Evolutionary conservation across 30 jellyfish, hydroid and myxozoan genomes (phyloP), one percentile per base, ranked within the genome.

Genomic region (Clytia hemisphaerica): DNA sequence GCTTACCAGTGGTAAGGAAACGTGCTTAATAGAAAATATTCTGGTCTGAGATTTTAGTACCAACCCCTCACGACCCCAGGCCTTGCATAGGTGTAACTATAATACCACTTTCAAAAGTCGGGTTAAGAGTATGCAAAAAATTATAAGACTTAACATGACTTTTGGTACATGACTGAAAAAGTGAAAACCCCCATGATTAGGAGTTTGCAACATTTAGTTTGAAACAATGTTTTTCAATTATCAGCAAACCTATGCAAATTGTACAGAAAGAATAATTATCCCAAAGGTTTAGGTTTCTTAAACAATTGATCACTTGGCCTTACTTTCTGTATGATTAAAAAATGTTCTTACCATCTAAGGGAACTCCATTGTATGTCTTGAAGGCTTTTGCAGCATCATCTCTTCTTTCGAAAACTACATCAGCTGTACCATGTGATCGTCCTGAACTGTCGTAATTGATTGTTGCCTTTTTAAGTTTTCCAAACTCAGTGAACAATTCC

Each of bases 351-450:
- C 99, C 95, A 67, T 92, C 99, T 67, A 92, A 83, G 37, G 95
- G 94, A 18, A 92, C 99, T 53, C 94, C 95, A 78, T 92, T 92
- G 93, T 82, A 92, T 34, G 88, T 72, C 24, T 83, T 82, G 40
- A 76, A 59, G 25, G 99, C 99, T 34, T 83, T 78, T 34, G 30
- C 16, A 9, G 99, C 99, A 70, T 82, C 95, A 31, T 72, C 89
- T 58, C 66, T 58, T 36, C 93, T 44, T 18, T 62, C 93, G 67
- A 65, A 92, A n/a, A 92, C 88, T 54, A 92, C 93, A 40, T 92
- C 99, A 2, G 99, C 99, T 33, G 99, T 92, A 6, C 99, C 99
- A 78, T 92, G 95, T 21, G 99, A 92, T 49, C 92, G 76, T 45
- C 99, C 99, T 28, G 96, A 37, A 45, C 69, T 63, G 61, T 92